These are phyloP conservation scores for Drosophila dunni DNA, from an alignment of 1,140 invertebrate species.

Conservation along the genomic window DNA sequence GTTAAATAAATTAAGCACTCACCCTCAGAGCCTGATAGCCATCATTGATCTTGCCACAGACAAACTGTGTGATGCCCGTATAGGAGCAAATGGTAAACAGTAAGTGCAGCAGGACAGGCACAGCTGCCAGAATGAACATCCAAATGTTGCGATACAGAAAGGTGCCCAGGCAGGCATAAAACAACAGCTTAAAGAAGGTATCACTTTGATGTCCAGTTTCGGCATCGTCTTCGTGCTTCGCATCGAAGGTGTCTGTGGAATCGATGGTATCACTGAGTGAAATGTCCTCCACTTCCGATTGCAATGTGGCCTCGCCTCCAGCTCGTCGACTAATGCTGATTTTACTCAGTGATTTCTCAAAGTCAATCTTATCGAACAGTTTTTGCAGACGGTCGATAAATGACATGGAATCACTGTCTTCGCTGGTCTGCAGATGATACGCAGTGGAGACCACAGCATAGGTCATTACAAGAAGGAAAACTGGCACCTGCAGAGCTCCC, in stretches of 20 bases:
- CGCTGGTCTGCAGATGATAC: slow-evolving; percentile 84
- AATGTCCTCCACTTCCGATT: slow-evolving; percentile 76
- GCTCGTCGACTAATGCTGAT: slow-evolving; percentile 57
- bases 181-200: slow-evolving; percentile 76
- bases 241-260: slow-evolving; percentile 66
- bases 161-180: slow-evolving; percentile 79
- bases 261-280: slow-evolving; percentile 77
- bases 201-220: slow-evolving; percentile 61
- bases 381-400: slow-evolving; percentile 67
- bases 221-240: slow-evolving; percentile 29
- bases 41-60: slow-evolving; percentile 57
- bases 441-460: slow-evolving; percentile 86
- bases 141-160: slow-evolving; percentile 81
- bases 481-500: slow-evolving; percentile 86
- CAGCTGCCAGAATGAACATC: slow-evolving; percentile 78
- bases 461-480: slow-evolving; percentile 85
- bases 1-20: not conserved
- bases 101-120: slow-evolving; percentile 76
- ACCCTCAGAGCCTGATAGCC: slow-evolving; percentile 60
- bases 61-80: slow-evolving; percentile 75
- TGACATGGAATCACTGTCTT: slow-evolving; percentile 47
- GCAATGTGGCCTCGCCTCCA: slow-evolving; percentile 42
- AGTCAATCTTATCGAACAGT: slow-evolving; percentile 67
- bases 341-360: slow-evolving; percentile 70
- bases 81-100: slow-evolving; percentile 64